Percentiles rank a stretch among this genome's conserved stretches.
phyloP scores from a whole-genome alignment of 1,140 invertebrate species.

The Alviniconcha marisindica region DNA sequence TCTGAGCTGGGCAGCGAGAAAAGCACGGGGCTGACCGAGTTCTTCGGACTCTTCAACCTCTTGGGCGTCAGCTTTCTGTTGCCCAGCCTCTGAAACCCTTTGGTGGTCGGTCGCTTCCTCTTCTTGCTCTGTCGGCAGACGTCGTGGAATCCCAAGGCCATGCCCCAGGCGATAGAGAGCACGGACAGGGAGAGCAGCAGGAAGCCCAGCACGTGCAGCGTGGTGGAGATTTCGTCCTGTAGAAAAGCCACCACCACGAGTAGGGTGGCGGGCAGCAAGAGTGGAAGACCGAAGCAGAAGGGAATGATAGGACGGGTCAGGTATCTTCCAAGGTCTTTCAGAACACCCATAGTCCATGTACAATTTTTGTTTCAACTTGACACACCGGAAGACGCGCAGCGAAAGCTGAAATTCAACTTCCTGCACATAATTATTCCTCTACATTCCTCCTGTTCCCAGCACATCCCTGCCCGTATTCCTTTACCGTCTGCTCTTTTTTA shows the following conservation, averaged over 20 bases:
- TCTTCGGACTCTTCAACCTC: too few relatives aligned
- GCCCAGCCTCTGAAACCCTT: neutral
- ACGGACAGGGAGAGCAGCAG: neutral
- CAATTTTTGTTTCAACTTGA: too few relatives aligned
- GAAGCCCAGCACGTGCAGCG: constrained; percentile 28
- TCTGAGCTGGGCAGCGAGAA: neutral
- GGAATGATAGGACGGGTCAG: constrained; percentile 26
- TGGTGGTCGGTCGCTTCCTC: neutral
- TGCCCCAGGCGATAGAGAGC: constrained; percentile 12
- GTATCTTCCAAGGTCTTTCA: neutral
- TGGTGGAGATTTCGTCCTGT: constrained; percentile 17
- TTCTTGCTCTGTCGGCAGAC: neutral
- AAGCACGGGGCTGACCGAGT: neutral
- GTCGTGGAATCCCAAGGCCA: constrained; percentile 8
- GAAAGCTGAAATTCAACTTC: too few relatives aligned
- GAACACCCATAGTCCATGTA: neutral
- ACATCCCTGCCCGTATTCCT: too few relatives aligned
- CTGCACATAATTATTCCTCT: too few relatives aligned
- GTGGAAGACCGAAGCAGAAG: constrained; percentile 14
- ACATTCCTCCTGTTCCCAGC: too few relatives aligned
- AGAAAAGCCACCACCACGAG: constrained; percentile 17
- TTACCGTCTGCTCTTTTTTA: too few relatives aligned
- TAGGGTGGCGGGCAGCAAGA: constrained; percentile 20
- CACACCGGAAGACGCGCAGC: too few relatives aligned
- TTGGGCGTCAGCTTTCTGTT: neutral